Evolutionary conservation across 1,140 invertebrate species (phyloP).

Genomic region (Neotoxoptera formosana): DNA sequence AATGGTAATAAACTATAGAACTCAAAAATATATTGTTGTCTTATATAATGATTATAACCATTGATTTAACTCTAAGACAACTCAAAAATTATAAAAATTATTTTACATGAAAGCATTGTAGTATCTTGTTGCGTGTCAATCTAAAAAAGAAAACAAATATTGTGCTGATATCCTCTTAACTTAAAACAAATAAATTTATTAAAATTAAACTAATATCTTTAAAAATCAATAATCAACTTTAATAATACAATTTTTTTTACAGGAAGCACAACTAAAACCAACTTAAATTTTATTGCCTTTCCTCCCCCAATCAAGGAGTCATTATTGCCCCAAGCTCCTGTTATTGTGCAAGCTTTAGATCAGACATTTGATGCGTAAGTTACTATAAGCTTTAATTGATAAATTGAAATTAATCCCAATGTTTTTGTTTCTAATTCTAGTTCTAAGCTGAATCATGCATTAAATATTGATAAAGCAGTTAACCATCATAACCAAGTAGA

Average conservation of each 20-base stretch:
- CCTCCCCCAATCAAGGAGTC: constrained; percentile 53
- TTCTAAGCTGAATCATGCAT: constrained; percentile 48
- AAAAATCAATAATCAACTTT: background rate
- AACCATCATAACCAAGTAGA: constrained; percentile 41
- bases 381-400: background rate
- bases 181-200: background rate
- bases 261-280: constrained; percentile 51
- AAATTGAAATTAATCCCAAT: background rate
- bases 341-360: constrained; percentile 50
- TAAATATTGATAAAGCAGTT: constrained; percentile 52
- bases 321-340: constrained; percentile 51
- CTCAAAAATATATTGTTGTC: no score
- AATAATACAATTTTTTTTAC: background rate
- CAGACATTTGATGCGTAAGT: constrained; percentile 50
- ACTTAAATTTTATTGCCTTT: constrained; percentile 54
- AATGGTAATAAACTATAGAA: no score
- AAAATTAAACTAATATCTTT: background rate
- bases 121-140: background rate
- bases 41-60: background rate
- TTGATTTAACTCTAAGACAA: background rate
- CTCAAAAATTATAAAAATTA: background rate
- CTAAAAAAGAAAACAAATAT: background rate
- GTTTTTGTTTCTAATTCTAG: constrained; percentile 1
- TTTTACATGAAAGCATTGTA: background rate
- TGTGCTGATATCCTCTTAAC: background rate